phyloP scores from a whole-genome alignment of 2,888 invertebrate genomes.

The Caenorhabditis zanzibari region DNA sequence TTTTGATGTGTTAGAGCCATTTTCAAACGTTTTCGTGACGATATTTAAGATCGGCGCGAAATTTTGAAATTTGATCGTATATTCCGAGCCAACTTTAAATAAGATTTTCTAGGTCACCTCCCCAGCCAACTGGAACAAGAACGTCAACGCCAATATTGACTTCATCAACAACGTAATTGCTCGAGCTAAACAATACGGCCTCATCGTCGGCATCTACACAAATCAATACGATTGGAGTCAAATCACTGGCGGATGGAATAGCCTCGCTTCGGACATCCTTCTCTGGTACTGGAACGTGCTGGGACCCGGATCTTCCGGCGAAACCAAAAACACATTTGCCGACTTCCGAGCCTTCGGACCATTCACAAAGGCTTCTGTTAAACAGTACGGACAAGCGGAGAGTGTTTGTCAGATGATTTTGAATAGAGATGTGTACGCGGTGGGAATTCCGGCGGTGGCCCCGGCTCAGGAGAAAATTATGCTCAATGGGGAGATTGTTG shows the following conservation, averaged over 20 bases:
- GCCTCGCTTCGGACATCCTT: conserved; percentile 33
- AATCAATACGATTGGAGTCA: conserved; percentile 66
- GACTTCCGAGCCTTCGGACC: conserved; percentile 66
- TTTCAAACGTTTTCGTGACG: too few species aligned
- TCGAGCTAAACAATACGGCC: conserved; percentile 56
- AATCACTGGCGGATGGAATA: conserved; percentile 62
- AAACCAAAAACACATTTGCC: conserved; percentile 66
- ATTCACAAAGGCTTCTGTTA: conserved; percentile 58
- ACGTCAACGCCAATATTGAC: conserved; percentile 49
- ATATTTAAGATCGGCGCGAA: too few species aligned
- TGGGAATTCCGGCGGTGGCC: conserved; percentile 55
- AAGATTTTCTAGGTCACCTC: conserved; percentile 60
- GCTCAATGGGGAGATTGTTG: conserved; percentile 22
- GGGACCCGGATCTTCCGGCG: conserved; percentile 64
- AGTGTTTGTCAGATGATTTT: conserved; percentile 49
- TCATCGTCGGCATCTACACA: conserved; percentile 68
- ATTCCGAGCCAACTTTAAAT: neutral
- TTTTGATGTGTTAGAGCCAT: too few species aligned
- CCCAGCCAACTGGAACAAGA: conserved; percentile 67
- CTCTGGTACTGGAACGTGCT: conserved; percentile 70
- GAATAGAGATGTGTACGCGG: conserved; percentile 64
- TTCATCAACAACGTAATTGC: conserved; percentile 66
- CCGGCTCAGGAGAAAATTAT: neutral
- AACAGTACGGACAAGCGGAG: conserved; percentile 65
- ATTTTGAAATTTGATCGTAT: too few species aligned